A percentile compares a stretch with the other conserved stretches of the same genome.
Conservation (phyloP, 2,888 invertebrate species). For the Agonopterix arenella region DNA sequence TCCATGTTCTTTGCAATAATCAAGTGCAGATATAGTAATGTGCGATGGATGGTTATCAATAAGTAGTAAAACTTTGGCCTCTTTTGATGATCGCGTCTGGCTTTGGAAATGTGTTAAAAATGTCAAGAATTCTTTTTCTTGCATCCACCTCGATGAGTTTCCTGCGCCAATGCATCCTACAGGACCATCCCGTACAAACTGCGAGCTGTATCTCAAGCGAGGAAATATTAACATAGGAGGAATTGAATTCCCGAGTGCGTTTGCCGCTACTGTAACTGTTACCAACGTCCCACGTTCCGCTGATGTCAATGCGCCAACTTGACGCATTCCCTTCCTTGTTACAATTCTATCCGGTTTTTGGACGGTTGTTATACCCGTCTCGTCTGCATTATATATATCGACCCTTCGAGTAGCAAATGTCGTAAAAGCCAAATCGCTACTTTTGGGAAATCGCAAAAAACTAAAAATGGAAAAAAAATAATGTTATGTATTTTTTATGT, state of each 20-base stretch:
- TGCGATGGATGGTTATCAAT: too few relatives aligned
- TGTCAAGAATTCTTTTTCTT: slow-evolving; percentile 14
- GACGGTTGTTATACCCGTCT: too few relatives aligned
- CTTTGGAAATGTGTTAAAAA: slow-evolving; percentile 25
- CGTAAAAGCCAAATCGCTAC: too few relatives aligned
- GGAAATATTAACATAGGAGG: slow-evolving; percentile 31
- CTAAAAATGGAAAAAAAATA: too few relatives aligned
- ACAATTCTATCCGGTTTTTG: slow-evolving; percentile 19
- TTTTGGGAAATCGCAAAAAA: too few relatives aligned
- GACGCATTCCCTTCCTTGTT: slow-evolving; percentile 14
- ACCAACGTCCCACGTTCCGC: slow-evolving; percentile 34
- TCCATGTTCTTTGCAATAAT: too few relatives aligned
- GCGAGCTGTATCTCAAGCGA: slow-evolving; percentile 14
- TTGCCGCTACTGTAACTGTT: slow-evolving; percentile 28
- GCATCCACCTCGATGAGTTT: slow-evolving; percentile 29
- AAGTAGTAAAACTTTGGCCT: too few relatives aligned
- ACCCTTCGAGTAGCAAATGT: too few relatives aligned
- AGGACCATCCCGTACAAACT: slow-evolving; percentile 22
- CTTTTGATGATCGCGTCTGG: too few relatives aligned
- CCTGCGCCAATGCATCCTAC: slow-evolving; percentile 18
- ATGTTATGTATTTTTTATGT: too few relatives aligned
- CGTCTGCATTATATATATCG: slow-evolving; percentile 15
- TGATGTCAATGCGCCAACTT: slow-evolving; percentile 33
- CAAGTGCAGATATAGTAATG: too few relatives aligned
- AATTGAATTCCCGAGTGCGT: slow-evolving; percentile 26